phyloP scores from a whole-genome alignment of 1,140 invertebrate species.

The Oscheius sp. region DNA sequence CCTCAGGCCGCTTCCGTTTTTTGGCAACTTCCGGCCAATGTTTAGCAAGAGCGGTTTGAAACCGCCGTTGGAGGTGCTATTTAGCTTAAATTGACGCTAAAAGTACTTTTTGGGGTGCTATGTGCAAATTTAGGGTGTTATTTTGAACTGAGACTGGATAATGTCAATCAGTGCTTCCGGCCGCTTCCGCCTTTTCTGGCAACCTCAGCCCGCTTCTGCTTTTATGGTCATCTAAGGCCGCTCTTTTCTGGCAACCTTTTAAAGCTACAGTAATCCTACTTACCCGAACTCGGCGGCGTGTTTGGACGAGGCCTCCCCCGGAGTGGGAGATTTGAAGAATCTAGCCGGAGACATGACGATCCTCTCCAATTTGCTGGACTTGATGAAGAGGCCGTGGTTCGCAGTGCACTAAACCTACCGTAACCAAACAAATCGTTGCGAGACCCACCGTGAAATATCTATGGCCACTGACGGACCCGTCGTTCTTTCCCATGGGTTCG shows the following conservation, averaged over 20 bases:
- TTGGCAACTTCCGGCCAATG: background rate
- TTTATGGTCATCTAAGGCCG: no score
- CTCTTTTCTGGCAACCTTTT: background rate
- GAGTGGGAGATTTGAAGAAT: conserved; percentile 39
- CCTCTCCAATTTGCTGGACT: conserved; percentile 42
- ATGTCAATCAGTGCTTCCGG: no score
- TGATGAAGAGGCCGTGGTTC: conserved; percentile 46
- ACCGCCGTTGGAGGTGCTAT: no score
- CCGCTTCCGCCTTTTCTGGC: no score
- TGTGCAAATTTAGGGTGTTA: no score
- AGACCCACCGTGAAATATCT: conserved; percentile 71
- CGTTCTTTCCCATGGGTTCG: conserved; percentile 92
- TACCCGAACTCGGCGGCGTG: conserved; percentile 49
- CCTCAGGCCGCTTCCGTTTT: no score
- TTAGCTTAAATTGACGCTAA: no score
- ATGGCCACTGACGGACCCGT: conserved; percentile 86
- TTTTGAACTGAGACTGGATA: no score
- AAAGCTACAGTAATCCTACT: background rate
- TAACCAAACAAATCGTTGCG: conserved; percentile 14
- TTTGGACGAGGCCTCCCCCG: conserved; percentile 11
- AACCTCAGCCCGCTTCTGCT: no score
- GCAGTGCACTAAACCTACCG: conserved; percentile 38
- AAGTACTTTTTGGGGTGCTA: no score
- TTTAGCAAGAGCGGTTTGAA: background rate
- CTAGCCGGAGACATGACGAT: conserved; percentile 27